A percentile compares a stretch with the other conserved stretches of the same genome.
These are phyloP conservation scores for Catocala nupta DNA, from an alignment of 2,888 invertebrate genomes.

Conservation along the genomic window DNA sequence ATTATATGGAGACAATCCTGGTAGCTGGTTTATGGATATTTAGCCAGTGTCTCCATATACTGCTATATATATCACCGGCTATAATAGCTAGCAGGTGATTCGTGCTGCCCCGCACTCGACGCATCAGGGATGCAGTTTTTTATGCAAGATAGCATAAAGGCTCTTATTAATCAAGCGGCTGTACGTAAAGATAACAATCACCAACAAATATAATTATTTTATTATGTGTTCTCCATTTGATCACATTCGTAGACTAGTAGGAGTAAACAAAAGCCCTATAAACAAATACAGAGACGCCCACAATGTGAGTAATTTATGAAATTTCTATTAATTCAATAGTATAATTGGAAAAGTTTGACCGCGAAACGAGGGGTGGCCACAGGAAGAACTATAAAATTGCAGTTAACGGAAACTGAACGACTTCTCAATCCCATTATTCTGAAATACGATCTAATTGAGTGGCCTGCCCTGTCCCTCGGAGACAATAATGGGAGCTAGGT, in stretches of 20 bases:
- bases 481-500: conserved; percentile 48
- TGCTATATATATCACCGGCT: too few species aligned
- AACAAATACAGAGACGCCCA: conserved; percentile 55
- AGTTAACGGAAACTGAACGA: conserved; percentile 70
- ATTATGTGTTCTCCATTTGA: conserved; percentile 5
- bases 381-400: conserved; percentile 77
- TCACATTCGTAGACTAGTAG: conserved; percentile 31
- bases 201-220: too few species aligned
- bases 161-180: too few species aligned
- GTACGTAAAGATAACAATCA: too few species aligned
- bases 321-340: conserved; percentile 67
- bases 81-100: too few species aligned
- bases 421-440: conserved; percentile 74
- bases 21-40: too few species aligned
- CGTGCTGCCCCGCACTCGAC: too few species aligned
- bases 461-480: conserved; percentile 50
- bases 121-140: too few species aligned
- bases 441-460: conserved; percentile 72
- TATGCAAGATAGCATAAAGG: too few species aligned
- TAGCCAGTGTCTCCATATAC: too few species aligned
- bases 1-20: too few species aligned
- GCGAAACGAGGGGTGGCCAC: conserved; percentile 58
- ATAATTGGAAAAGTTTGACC: conserved; percentile 76
- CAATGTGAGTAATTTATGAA: conserved; percentile 64
- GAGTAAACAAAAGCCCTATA: conserved; percentile 47